phyloP scores from a whole-genome alignment of 2,113 vertebrate species.

The Odontophorus gujanensis region DNA sequence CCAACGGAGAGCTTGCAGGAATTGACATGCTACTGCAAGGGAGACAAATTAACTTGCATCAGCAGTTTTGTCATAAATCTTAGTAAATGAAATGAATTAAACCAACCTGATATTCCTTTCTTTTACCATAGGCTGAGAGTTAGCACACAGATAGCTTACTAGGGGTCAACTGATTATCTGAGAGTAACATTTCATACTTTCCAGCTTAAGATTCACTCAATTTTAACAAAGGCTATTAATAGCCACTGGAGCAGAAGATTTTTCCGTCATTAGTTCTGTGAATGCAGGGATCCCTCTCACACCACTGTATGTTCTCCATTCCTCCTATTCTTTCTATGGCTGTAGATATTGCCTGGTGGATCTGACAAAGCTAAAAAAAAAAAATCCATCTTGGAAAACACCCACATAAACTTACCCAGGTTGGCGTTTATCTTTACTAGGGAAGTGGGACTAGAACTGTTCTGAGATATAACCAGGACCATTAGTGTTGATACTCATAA shows the following conservation, averaged over 20 bases:
- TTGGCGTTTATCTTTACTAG: background rate
- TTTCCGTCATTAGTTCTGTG: background rate
- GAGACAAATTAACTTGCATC: background rate
- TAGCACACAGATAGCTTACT: background rate
- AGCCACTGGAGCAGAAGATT: background rate
- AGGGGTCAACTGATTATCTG: background rate
- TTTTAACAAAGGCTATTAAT: slow-evolving; percentile 20
- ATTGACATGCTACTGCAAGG: background rate
- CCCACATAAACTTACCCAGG: background rate
- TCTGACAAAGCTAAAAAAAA: background rate
- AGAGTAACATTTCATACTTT: slow-evolving; percentile 7
- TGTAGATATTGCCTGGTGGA: background rate
- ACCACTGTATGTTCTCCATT: background rate
- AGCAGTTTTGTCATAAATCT: background rate
- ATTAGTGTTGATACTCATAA: background rate
- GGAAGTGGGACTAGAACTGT: background rate
- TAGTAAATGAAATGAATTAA: background rate
- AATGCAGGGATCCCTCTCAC: background rate
- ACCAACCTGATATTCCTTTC: background rate
- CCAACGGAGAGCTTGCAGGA: background rate
- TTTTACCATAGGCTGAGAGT: background rate
- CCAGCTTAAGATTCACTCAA: background rate
- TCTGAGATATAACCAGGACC: background rate
- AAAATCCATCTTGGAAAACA: background rate
- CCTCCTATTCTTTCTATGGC: background rate